These are phyloP conservation scores for Amphiprion ocellaris DNA, from an alignment of 2,113 vertebrate species.

Conservation along the genomic window DNA sequence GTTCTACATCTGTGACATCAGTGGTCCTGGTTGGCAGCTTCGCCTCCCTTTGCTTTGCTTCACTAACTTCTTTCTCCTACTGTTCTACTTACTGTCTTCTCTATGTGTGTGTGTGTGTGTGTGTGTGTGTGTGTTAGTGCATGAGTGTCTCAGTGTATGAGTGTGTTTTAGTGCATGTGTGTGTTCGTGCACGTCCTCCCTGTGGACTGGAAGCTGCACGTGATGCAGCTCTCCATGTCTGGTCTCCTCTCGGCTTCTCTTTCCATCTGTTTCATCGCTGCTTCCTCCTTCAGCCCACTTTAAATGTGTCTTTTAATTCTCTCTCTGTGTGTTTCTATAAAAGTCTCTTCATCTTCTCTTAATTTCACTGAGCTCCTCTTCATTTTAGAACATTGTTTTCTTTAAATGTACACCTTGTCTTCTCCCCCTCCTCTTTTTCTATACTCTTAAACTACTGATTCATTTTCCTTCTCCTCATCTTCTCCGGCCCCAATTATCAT, in stretches of 20 bases:
- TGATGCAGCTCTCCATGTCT: slow-evolving; percentile 58
- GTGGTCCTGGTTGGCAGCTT: slow-evolving; percentile 11
- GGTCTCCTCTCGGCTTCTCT: slow-evolving; percentile 33
- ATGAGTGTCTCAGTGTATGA: background rate
- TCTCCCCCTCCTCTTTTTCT: background rate
- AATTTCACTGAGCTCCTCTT: background rate
- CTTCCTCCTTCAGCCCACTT: slow-evolving; percentile 11
- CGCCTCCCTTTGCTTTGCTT: slow-evolving; percentile 3
- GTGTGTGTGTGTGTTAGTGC: background rate
- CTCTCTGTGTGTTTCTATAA: background rate
- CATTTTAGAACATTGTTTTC: slow-evolving; percentile 2
- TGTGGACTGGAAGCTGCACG: slow-evolving; percentile 33
- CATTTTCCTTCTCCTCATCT: background rate
- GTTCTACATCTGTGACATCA: slow-evolving; percentile 12
- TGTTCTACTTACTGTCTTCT: slow-evolving; percentile 36
- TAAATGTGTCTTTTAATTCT: slow-evolving; percentile 3
- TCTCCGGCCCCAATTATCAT: background rate
- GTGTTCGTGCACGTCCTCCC: slow-evolving; percentile 2
- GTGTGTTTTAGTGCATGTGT: background rate
- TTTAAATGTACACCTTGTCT: background rate
- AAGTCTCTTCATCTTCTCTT: background rate
- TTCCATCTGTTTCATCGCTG: slow-evolving; percentile 22
- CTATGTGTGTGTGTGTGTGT: background rate
- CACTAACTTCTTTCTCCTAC: slow-evolving; percentile 10
- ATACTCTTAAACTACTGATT: background rate